Percentiles rank a stretch among this genome's conserved stretches.
phyloP scores from a whole-genome alignment of 2,797 vertebrate genomes.

The Heterohyrax brucei region DNA sequence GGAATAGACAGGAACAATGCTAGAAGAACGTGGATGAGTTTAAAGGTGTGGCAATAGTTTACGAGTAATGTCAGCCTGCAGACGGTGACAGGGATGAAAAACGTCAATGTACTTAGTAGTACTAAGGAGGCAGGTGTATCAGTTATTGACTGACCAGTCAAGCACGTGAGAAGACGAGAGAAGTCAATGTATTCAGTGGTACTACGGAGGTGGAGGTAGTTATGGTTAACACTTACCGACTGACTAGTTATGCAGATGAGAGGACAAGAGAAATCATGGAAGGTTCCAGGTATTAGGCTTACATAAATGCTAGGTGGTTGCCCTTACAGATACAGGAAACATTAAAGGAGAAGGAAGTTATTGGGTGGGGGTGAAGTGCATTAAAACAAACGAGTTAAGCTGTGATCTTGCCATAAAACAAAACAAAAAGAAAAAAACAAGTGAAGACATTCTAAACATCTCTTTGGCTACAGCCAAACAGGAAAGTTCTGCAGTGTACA shows the following conservation, averaged over 20 bases:
- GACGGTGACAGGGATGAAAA: neutral
- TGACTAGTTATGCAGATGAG: neutral
- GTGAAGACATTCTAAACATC: neutral
- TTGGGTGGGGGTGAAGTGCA: neutral
- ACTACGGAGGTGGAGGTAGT: neutral
- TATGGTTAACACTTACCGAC: neutral
- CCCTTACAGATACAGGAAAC: neutral
- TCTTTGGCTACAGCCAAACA: neutral
- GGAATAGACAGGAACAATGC: neutral
- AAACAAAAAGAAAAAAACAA: neutral
- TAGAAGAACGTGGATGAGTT: neutral
- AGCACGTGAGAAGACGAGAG: neutral
- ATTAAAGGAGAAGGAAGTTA: neutral
- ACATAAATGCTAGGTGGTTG: neutral
- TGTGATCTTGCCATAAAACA: neutral
- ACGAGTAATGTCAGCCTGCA: neutral
- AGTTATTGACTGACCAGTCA: neutral
- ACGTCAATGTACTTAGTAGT: neutral
- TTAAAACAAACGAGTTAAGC: neutral
- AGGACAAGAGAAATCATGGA: neutral
- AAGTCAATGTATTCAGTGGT: neutral
- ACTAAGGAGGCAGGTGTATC: neutral
- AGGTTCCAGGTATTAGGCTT: neutral
- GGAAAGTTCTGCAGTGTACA: neutral
- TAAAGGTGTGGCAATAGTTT: neutral